A percentile compares a stretch with the other conserved stretches of the same genome.
phyloP scores from a whole-genome alignment of 2,113 vertebrate genomes.

The Stictonetta naevosa region DNA sequence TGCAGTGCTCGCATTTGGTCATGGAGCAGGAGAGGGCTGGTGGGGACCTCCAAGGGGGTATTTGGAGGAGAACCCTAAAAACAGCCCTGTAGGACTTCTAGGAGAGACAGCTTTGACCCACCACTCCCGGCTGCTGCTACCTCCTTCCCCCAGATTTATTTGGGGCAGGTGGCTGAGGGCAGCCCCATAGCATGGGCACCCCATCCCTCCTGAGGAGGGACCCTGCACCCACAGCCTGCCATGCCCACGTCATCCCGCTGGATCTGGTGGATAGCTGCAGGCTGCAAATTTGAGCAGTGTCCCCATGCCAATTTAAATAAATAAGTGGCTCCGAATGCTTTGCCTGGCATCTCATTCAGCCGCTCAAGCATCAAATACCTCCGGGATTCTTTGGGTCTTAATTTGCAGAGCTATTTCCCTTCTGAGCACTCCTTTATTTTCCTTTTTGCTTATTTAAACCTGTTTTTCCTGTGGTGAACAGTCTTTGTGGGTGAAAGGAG shows the following conservation, averaged over 20 bases:
- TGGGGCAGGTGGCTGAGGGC: background rate
- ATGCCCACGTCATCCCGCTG: background rate
- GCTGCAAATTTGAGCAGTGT: conserved; percentile 30
- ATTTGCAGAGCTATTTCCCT: conserved; percentile 58
- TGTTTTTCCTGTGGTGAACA: conserved; percentile 43
- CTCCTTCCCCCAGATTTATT: background rate
- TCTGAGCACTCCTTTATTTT: conserved; percentile 41
- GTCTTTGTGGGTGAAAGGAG: conserved; percentile 13
- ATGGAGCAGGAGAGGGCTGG: background rate
- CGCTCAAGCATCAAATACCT: conserved; percentile 46
- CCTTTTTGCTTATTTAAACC: conserved; percentile 47
- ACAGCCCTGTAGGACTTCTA: background rate
- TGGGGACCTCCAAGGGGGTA: background rate
- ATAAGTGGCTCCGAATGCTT: conserved; percentile 31
- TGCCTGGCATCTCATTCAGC: conserved; percentile 28
- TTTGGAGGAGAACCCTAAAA: background rate
- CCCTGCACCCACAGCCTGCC: background rate
- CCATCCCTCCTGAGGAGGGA: background rate
- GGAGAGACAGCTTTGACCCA: conserved; percentile 22
- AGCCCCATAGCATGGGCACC: background rate
- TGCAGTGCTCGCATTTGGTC: background rate
- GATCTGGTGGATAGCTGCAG: conserved; percentile 36
- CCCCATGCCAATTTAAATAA: conserved; percentile 58
- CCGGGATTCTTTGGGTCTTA: conserved; percentile 39
- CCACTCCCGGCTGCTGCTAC: background rate